Base-by-base conservation (phyloP, 1,140 invertebrate genomes). In the Onthophagus taurus region DNA sequence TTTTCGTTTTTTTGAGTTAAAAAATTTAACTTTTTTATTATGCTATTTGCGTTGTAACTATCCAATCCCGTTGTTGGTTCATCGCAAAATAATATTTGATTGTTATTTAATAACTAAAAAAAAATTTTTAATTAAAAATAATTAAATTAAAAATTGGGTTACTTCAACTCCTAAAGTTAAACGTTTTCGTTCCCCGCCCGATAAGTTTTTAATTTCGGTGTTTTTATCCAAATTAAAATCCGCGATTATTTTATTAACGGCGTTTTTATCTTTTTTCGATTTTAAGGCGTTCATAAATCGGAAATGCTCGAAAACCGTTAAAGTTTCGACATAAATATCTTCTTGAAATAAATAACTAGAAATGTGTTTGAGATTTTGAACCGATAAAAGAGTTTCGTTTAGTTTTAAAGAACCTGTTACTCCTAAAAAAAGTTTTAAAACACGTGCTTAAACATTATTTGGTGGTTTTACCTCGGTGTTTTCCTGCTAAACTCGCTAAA, bases 111-210 rank as follows among this genome's bases (percentile, higher is more conserved):
- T 0, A 88, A 65, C 76, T 81, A 56, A 38, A 66, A 39, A 26
- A 33, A 9, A 42, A 42, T 12, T n/a, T 30, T 18, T 14, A 24
- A 17, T 7, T 33, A 33, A 60, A 38, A 44, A 26, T 12, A 36
- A 30, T 20, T 45, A 50, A n/a, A 31, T 36, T 49, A 39, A n/a
- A 47, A 47, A 31, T 24, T 36, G 14, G 36, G 5, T 31, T 52
- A 56, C 54, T 30, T 48, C 50, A 16, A 39, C 81, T 29, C 88
- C 91, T 51, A 95, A 74, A 1, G 88, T 78, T 5, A 95, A 70
- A 53, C 88, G 71, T 61, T 90, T 91, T 54, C 78, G 78, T 61
- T 96, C 90, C 1, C 92, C 92, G 2, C 89, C 88, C 2, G 89
- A 94, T 51, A 53, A 49, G 13, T 49, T 30, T 45, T 51, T 31